Evolutionary conservation across 2,113 vertebrate species (phyloP).

Genomic region (Eonycteris spelaea): DNA sequence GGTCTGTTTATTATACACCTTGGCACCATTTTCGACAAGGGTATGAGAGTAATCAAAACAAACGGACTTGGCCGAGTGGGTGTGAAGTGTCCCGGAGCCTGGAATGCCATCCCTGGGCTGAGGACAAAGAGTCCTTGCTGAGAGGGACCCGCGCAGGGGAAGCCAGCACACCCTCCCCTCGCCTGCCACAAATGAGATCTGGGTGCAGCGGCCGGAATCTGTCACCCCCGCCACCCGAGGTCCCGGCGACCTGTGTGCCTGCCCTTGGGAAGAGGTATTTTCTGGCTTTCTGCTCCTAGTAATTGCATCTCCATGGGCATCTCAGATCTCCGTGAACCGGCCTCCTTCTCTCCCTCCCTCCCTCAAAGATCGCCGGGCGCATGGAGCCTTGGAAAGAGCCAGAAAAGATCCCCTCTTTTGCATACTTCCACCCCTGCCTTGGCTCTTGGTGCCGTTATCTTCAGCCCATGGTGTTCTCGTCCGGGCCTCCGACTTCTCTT

Average conservation of each 20-base stretch:
- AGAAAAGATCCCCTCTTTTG: background rate
- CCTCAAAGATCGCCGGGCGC: background rate
- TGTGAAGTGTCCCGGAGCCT: slow-evolving; percentile 51
- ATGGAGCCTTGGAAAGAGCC: background rate
- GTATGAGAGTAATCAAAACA: slow-evolving; percentile 78
- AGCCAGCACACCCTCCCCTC: rapidly evolving
- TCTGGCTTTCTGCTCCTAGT: background rate
- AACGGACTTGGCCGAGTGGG: slow-evolving; percentile 57
- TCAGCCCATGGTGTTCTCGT: rapidly evolving
- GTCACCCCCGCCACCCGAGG: rapidly evolving
- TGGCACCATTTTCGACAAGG: slow-evolving; percentile 80
- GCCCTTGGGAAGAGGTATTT: too few relatives aligned
- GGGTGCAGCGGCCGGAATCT: background rate
- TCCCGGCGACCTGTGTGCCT: rapidly evolving
- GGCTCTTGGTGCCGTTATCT: rapidly evolving
- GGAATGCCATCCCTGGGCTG: slow-evolving; percentile 22
- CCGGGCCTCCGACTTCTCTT: background rate
- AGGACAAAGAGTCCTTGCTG: slow-evolving; percentile 48
- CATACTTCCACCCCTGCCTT: background rate
- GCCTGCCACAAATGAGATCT: background rate
- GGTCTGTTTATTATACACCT: slow-evolving; percentile 79
- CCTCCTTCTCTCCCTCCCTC: background rate
- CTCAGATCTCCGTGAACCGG: background rate
- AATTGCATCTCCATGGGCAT: background rate
- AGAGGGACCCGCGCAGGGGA: background rate